Evolutionary conservation across 2,113 vertebrate species (phyloP), one percentile per base, ranked within the genome.

Genomic region (Osmerus eperlanus): DNA sequence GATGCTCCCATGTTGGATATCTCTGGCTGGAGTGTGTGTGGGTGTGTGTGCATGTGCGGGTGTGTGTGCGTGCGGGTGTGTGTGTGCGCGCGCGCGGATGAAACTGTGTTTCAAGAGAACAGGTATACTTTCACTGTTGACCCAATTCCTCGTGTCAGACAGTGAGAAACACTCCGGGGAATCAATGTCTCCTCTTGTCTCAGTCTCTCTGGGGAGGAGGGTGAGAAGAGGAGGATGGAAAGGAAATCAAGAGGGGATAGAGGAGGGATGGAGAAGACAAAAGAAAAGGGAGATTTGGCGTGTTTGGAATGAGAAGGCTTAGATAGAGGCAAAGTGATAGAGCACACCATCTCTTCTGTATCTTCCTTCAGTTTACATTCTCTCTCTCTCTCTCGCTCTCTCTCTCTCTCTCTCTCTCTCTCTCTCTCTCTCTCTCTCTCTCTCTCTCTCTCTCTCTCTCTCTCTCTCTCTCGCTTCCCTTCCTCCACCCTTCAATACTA

Each of bases 401-500:
- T 23, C 21, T 23, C 21, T 23, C 21, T 23, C 21, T 23, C 21
- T 23, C 21, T 23, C 21, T 23, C 21, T 23, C 21, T 23, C 21
- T 23, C 23, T 23, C 23, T 23, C 23, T 23, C 23, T 23, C 23
- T 23, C 23, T 23, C 23, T 23, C 23, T 55, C 53, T 13, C 53
- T 55, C 15, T 56, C 55, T 23, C 23, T 23, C 23, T 23, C 23
- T 23, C 23, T 23, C 23, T 23, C 23, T 23, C 23, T 23, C 23
- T 23, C 23, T 23, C 1, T 55, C 53, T 13, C 4, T 55, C 15
- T 56, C 55, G 4, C n/a, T 15, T 3, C 41, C 14, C 23, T 47
- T 3, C 68, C 51, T 68, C 21, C 23, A 19, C 58, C 21, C 51
- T 36, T 76, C 72, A 56, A 66, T 68, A 28, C 60, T 72, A 16